Base-by-base conservation (phyloP, 1,140 invertebrate genomes). In the Sesamia nonagrioides region DNA sequence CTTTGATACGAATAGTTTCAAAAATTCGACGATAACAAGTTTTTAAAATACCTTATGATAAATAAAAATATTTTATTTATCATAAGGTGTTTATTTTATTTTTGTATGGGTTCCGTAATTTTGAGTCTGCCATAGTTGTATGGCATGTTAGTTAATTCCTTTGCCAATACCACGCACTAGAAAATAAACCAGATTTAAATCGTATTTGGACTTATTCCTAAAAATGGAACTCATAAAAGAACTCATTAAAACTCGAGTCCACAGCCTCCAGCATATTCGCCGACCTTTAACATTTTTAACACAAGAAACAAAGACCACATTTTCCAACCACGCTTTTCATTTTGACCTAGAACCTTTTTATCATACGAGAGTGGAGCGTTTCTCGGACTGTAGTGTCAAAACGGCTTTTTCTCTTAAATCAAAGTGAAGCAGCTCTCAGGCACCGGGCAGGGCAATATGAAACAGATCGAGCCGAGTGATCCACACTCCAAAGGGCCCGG, bases 381-480 rank as follows among this genome's bases (percentile, higher is more conserved):
- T 72, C 76, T 77, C 68, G 76, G 61, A 76, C 50, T 88, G 84
- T 91, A 84, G 82, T 86, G 87, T 88, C 88, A 86, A 91, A 91
- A 88, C 88, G 87, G 86, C 89, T 91, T 92, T 92, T 91, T 89
- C 90, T 91, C 89, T 89, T 94, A 92, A 93, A 92, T 93, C 89
- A 91, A 91, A 93, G 89, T 93, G 89, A 91, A 93, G 91, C 81
- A 90, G 85, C 91, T 90, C 92, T 93, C 75, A 85, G 85, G 83
- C 85, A 89, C 83, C 89, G 88, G 86, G 86, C 88, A 86, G 87
- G 90, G 93, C 90, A 91, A 94, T 93, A 94, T 90, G 92, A 94
- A 94, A 92, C 92, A 93, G 92, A 89, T 87, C 89, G 90, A 85
- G 80, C 82, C 80, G 82, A 88, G 86, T 85, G 86, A 83, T 84